Base-by-base conservation (phyloP, 1,140 invertebrate genomes). In the Halotydeus destructor region DNA sequence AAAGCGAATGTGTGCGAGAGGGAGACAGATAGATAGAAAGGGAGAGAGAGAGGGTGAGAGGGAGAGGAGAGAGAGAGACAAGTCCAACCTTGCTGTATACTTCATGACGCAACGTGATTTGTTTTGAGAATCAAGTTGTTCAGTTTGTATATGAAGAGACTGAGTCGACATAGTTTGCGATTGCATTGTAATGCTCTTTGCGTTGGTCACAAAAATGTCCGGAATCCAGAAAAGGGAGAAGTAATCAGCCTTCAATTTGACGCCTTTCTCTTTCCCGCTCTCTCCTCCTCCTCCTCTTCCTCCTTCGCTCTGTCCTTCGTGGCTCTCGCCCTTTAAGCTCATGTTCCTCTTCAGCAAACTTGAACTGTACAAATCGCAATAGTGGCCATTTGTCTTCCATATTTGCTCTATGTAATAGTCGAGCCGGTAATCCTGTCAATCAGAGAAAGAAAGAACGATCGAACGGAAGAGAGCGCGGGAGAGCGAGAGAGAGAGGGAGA, bases 161-260 rank as follows among this genome's bases (percentile, higher is more conserved):
- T 9, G 6, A 6, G 33, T 34, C 14, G 14, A 14, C 8, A 34
- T 34, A 5, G 21, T 9, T 6, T 34, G 14, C 5, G 33, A 34
- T 34, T 34, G 33, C 22, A 16, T 14, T n/a, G 14, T 5, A 19
- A 34, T 19, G 14, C 22, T 5, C 22, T 34, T 34, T 16, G 33
- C 5, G 21, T 34, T 34, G 5, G 33, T 5, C 5, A 34, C 5
- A 5, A 34, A 16, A 34, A 34, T 34, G 14, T 34, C 33, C 22
- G 33, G 33, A 5, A 34, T 34, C 33, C 33, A 34, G n/a, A 34
- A 34, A 9, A 34, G n/a, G 8, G n/a, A 9, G n/a, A 34, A 34
- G n/a, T 34, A n/a, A 9, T 34, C 33, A 9, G 14, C 22, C 14
- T 34, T 34, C 5, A 34, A 5, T 6, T 16, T 34, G 14, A 34